Evolutionary conservation across 2,797 vertebrate genomes (phyloP).

Genomic region (Muscicapa comitata): DNA sequence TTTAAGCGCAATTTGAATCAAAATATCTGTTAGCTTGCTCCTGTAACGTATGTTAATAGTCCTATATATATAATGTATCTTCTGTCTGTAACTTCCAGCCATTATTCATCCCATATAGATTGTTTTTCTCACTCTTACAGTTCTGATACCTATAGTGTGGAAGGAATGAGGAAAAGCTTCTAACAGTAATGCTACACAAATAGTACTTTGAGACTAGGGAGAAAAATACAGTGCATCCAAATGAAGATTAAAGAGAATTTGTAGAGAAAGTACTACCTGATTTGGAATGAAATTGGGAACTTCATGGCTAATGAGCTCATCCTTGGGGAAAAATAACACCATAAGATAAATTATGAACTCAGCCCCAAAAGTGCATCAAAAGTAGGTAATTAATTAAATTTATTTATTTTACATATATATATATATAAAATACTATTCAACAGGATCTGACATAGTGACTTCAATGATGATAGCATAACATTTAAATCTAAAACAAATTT

Average conservation of each 20-base stretch:
- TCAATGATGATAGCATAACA: background rate
- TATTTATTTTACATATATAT: background rate
- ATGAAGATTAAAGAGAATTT: background rate
- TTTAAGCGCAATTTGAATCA: background rate
- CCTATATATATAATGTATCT: background rate
- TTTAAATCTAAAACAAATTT: background rate
- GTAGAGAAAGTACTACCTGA: background rate
- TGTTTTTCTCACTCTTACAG: background rate
- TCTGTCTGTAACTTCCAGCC: background rate
- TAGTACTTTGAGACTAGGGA: background rate
- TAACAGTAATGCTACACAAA: background rate
- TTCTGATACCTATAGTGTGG: background rate
- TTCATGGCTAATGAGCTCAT: constrained; percentile 7
- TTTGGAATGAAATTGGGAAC: constrained; percentile 15
- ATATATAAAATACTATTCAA: background rate
- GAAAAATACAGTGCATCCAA: background rate
- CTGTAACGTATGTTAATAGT: background rate
- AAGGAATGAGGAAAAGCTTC: background rate
- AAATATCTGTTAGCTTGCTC: background rate
- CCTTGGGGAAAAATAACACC: background rate
- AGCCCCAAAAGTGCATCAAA: background rate
- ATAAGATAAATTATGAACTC: background rate
- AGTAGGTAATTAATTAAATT: background rate
- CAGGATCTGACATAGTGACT: background rate
- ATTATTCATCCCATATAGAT: background rate